Conservation (phyloP, 1,140 invertebrate genomes). For the Rhopalosiphum padi region DNA sequence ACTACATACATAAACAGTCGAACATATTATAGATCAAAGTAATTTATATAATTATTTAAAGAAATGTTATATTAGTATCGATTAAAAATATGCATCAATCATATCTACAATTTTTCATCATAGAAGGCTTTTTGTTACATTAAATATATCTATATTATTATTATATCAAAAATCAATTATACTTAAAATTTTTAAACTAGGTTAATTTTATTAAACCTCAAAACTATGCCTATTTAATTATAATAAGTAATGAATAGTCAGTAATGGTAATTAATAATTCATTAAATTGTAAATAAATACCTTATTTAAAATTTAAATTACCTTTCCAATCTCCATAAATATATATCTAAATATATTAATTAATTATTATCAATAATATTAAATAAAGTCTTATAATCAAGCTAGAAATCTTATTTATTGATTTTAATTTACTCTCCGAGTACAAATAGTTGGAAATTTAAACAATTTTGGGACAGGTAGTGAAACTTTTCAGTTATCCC, state of each 20-base stretch:
- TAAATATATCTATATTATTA: neutral
- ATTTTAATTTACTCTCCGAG: neutral
- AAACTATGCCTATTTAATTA: neutral
- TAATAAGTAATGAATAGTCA: neutral
- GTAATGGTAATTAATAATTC: neutral
- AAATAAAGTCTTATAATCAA: neutral
- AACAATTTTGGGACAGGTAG: neutral
- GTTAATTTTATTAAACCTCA: neutral
- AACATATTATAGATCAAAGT: neutral
- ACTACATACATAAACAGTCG: neutral
- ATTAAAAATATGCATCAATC: neutral
- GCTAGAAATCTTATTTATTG: neutral
- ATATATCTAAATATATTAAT: neutral
- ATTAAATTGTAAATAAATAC: neutral
- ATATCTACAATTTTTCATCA: neutral
- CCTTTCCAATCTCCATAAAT: neutral
- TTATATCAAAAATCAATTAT: neutral
- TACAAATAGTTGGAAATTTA: neutral
- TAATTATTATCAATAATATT: neutral
- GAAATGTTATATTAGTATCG: neutral
- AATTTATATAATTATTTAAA: neutral
- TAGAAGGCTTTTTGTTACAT: neutral
- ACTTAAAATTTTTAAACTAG: neutral
- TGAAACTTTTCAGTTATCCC: neutral
- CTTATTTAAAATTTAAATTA: neutral